Conservation (phyloP, 1,140 invertebrate species). For the Streblospio benedicti region DNA sequence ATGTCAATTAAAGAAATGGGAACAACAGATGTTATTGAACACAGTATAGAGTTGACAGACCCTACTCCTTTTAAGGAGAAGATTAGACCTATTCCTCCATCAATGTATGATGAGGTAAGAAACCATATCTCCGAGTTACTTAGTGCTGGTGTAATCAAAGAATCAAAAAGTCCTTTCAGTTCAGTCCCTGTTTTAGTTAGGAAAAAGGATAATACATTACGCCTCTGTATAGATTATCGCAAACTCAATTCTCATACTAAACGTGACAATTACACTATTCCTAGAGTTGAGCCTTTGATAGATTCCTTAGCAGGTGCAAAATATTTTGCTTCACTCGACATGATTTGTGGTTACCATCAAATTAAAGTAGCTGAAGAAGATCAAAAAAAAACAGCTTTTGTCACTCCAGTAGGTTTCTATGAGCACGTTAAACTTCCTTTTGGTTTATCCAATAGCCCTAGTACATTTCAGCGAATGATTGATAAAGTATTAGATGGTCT, state of each 20-base stretch:
- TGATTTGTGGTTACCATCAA: conserved; percentile 2
- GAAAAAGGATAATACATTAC: conserved; percentile 25
- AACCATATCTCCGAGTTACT: too few relatives aligned
- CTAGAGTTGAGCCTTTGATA: conserved; percentile 29
- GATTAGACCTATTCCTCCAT: too few relatives aligned
- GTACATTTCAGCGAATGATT: conserved; percentile 8
- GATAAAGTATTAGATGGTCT: conserved; percentile 5
- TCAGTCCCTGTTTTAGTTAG: too few relatives aligned
- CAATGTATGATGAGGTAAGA: too few relatives aligned
- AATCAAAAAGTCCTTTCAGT: too few relatives aligned
- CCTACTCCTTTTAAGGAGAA: too few relatives aligned
- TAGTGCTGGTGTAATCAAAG: too few relatives aligned
- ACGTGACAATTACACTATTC: conserved; percentile 24
- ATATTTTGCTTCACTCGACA: not conserved
- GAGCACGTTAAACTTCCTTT: not conserved
- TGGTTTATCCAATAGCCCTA: conserved; percentile 2
- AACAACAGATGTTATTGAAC: too few relatives aligned
- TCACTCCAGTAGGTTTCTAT: not conserved
- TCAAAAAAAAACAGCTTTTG: conserved; percentile 2
- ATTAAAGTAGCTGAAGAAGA: not conserved
- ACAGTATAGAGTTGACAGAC: too few relatives aligned
- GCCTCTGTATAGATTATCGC: conserved; percentile 31
- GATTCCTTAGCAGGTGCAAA: not conserved
- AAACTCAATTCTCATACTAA: conserved; percentile 27
- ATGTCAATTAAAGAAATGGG: too few relatives aligned